Percentiles rank a stretch among this genome's conserved stretches.
phyloP scores from a whole-genome alignment of 2,888 invertebrate genomes.

The Ashinkailepas kermadecensis region DNA sequence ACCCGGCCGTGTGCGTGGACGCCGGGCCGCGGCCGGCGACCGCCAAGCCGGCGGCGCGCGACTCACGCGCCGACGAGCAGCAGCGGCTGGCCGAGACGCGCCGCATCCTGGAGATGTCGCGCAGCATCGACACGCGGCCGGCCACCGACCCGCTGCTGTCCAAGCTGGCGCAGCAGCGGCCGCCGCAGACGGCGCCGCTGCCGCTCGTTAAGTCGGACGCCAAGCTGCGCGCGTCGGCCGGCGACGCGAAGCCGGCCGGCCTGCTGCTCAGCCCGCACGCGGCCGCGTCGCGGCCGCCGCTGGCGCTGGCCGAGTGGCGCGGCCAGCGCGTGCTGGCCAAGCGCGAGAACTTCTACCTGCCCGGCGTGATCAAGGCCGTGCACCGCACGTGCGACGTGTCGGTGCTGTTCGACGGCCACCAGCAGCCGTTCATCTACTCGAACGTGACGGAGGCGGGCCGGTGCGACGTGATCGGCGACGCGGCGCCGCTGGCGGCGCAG shows the following conservation, averaged over 20 bases:
- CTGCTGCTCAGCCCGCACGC: conserved; percentile 26
- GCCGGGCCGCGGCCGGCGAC: not conserved
- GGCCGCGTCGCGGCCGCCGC: not conserved
- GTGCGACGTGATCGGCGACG: conserved; percentile 85
- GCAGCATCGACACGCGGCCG: not conserved
- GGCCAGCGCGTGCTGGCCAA: conserved; percentile 86
- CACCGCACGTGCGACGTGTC: conserved; percentile 53
- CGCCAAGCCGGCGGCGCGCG: not conserved
- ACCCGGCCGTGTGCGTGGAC: not conserved
- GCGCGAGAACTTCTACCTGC: conserved; percentile 69
- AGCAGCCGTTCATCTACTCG: conserved; percentile 58
- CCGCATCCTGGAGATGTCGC: conserved; percentile 11
- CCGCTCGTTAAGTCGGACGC: conserved; percentile 24
- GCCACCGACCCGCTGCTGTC: not conserved
- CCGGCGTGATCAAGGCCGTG: conserved; percentile 67
- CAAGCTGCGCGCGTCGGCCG: conserved; percentile 24
- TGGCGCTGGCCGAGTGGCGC: conserved; percentile 65
- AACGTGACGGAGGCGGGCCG: conserved; percentile 65
- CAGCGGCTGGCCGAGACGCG: conserved; percentile 1
- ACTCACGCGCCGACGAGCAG: not conserved
- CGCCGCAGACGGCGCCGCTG: conserved; percentile 14
- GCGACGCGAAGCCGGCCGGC: conserved; percentile 26
- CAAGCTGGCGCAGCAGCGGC: conserved; percentile 22
- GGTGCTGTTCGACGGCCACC: conserved; percentile 72
- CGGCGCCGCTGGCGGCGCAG: conserved; percentile 70